phyloP scores from a whole-genome alignment of 2,888 invertebrate species.

The Cosmia trapezina region DNA sequence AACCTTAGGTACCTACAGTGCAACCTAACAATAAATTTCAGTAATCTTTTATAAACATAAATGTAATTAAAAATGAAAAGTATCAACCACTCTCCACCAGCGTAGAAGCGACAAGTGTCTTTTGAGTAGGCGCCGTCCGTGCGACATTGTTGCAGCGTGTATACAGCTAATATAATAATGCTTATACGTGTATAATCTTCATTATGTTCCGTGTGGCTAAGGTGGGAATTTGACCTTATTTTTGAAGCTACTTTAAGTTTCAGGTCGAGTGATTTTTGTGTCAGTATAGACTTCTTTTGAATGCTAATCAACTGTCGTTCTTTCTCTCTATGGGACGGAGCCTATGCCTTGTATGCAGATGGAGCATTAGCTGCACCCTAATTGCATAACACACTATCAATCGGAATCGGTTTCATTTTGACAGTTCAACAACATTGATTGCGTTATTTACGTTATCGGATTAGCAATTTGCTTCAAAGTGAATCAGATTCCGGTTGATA shows the following conservation, averaged over 20 bases:
- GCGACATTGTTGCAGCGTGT: constrained; percentile 83
- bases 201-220: constrained; percentile 65
- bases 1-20: too few species aligned
- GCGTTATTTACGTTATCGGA: too few species aligned
- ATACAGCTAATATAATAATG: constrained; percentile 81
- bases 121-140: constrained; percentile 76
- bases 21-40: neutral
- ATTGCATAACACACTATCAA: too few species aligned
- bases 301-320: neutral
- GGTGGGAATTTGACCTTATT: constrained; percentile 59
- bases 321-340: neutral
- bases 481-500: too few species aligned
- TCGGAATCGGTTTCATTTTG: too few species aligned
- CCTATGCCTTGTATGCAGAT: neutral
- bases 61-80: constrained; percentile 57
- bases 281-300: too few species aligned
- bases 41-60: neutral
- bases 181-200: constrained; percentile 72
- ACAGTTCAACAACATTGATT: too few species aligned
- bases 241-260: constrained; percentile 25
- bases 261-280: neutral
- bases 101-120: constrained; percentile 80
- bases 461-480: too few species aligned
- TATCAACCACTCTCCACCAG: constrained; percentile 71
- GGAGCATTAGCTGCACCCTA: too few species aligned